phyloP scores from a whole-genome alignment of 2,888 invertebrate genomes.

The Abrostola triplasia region DNA sequence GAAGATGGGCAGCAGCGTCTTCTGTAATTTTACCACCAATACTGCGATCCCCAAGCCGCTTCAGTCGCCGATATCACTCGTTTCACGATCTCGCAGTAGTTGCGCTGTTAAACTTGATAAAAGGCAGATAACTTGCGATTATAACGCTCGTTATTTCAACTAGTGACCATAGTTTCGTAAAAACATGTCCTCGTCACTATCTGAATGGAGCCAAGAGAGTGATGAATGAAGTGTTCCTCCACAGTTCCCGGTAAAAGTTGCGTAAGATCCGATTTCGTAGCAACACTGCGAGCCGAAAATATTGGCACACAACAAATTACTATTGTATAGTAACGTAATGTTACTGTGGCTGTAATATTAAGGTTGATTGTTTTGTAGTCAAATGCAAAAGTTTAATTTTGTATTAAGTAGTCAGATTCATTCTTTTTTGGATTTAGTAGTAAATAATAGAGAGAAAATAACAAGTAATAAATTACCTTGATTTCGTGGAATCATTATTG shows the following conservation, averaged over 20 bases:
- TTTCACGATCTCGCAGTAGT: no score
- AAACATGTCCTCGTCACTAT: constrained; percentile 22
- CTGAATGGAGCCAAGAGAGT: constrained; percentile 58
- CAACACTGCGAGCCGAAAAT: constrained; percentile 26
- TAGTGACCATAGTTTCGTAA: constrained; percentile 1
- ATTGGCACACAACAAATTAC: constrained; percentile 31
- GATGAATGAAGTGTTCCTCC: constrained; percentile 66
- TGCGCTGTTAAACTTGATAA: no score
- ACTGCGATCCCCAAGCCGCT: no score
- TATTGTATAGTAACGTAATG: background rate
- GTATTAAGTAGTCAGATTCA: background rate
- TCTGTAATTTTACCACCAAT: no score
- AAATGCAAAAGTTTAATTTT: no score
- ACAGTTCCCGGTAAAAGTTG: constrained; percentile 61
- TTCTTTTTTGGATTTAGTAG: background rate
- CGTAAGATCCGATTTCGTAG: constrained; percentile 58
- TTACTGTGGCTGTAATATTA: no score
- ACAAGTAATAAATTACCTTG: background rate
- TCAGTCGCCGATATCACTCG: no score
- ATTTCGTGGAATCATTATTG: background rate
- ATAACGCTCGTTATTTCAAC: no score
- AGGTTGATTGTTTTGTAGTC: no score
- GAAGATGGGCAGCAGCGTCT: no score
- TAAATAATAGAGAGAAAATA: background rate
- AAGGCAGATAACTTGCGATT: no score